Conservation (phyloP, 1,140 invertebrate genomes). For the Bathynomus jamesi region DNA sequence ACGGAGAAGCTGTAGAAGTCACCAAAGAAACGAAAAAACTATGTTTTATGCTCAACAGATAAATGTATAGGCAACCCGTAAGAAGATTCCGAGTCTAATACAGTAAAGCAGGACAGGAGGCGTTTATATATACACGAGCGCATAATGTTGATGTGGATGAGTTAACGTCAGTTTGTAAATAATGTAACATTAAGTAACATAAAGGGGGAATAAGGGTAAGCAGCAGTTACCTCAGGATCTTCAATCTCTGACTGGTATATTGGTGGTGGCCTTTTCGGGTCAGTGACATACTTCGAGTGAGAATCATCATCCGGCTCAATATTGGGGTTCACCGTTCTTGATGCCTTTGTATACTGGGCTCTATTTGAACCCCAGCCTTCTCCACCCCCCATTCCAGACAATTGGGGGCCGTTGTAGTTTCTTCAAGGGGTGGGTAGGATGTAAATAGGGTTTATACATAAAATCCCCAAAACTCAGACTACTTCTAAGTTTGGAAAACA, state of each 20-base stretch:
- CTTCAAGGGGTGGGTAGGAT: too few species aligned
- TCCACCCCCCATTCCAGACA: constrained; percentile 47
- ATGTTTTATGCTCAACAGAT: background rate
- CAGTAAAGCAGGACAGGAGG: background rate
- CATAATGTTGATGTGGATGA: background rate
- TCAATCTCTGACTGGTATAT: constrained; percentile 60
- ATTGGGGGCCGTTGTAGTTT: constrained; percentile 71
- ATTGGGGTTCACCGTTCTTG: constrained; percentile 57
- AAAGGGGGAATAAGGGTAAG: too few species aligned
- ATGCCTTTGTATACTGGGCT: constrained; percentile 32
- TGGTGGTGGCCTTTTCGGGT: constrained; percentile 52
- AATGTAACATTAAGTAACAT: too few species aligned
- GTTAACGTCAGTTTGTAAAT: too few species aligned
- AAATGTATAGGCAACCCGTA: background rate
- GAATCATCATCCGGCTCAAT: constrained; percentile 83
- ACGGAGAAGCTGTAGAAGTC: constrained; percentile 52
- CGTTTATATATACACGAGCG: background rate
- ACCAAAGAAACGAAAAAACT: background rate
- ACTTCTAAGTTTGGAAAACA: background rate
- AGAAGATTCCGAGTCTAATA: background rate
- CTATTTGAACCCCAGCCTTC: constrained; percentile 46
- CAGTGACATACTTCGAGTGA: constrained; percentile 66
- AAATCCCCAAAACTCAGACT: background rate
- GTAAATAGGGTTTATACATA: background rate
- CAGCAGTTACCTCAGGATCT: constrained; percentile 61